These are phyloP conservation scores for Zosterops borbonicus DNA, from an alignment of 2,113 vertebrate genomes.

Conservation along the genomic window DNA sequence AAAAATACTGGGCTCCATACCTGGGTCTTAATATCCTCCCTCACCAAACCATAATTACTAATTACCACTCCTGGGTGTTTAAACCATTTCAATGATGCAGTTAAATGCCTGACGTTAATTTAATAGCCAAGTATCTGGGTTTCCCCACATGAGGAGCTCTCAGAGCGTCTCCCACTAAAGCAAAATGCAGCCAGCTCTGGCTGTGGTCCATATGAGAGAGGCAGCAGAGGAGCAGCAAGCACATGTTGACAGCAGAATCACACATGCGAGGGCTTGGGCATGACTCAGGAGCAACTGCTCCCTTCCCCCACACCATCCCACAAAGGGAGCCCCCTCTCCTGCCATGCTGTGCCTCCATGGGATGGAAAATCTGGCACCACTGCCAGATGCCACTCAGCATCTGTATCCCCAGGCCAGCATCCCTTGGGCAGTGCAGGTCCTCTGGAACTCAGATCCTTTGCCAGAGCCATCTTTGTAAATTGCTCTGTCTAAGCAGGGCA, in stretches of 20 bases:
- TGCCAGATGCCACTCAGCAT: neutral
- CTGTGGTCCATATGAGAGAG: neutral
- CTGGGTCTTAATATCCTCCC: conserved; percentile 51
- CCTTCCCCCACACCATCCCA: fast-evolving
- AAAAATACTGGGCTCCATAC: conserved; percentile 39
- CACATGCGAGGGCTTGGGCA: neutral
- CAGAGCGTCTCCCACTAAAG: neutral
- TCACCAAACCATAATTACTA: conserved; percentile 34
- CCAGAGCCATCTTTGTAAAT: neutral
- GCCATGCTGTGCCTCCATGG: neutral
- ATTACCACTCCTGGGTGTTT: conserved; percentile 40
- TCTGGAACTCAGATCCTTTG: neutral
- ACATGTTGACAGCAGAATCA: neutral
- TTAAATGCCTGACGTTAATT: neutral
- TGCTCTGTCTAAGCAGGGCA: neutral
- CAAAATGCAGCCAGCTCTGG: neutral
- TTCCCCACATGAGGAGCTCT: conserved; percentile 17
- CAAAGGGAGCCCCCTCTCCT: neutral
- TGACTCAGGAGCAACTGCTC: neutral
- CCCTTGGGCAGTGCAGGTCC: neutral
- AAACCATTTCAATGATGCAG: conserved; percentile 5
- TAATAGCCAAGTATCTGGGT: conserved; percentile 24
- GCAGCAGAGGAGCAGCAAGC: neutral
- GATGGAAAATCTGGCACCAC: neutral
- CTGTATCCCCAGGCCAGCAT: neutral